Evolutionary conservation across 1,140 invertebrate genomes (phyloP).

Genomic region (Listronotus oregonensis): DNA sequence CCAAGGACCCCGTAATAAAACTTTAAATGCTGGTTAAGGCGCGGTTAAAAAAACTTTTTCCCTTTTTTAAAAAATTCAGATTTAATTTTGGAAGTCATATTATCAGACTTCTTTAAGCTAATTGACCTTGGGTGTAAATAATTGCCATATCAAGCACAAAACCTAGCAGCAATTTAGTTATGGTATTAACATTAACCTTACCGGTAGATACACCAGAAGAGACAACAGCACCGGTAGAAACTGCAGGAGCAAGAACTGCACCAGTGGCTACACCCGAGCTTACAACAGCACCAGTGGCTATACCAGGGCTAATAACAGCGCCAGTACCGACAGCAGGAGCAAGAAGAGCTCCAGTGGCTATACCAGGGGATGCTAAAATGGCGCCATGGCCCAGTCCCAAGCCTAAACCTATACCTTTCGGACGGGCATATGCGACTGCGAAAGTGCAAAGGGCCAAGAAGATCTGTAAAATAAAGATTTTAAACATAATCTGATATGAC

Average conservation of each 20-base stretch:
- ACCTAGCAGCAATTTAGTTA: no score
- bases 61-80: no score
- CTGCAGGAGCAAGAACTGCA: slow-evolving; percentile 5
- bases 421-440: slow-evolving; percentile 12
- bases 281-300: slow-evolving; percentile 18
- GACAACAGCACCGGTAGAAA: slow-evolving; percentile 6
- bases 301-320: not conserved
- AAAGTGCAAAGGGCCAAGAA: slow-evolving; percentile 13
- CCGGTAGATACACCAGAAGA: not conserved
- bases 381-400: not conserved
- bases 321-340: slow-evolving; percentile 10
- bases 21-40: no score
- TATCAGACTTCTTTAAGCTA: no score
- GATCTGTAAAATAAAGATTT: slow-evolving; percentile 18
- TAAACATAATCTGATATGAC: not conserved
- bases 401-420: slow-evolving; percentile 15
- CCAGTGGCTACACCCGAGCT: slow-evolving; percentile 17
- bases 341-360: not conserved
- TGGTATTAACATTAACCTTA: no score
- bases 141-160: no score
- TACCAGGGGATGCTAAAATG: not conserved
- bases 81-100: no score
- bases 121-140: no score
- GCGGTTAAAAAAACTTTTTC: no score
- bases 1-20: no score